Evolutionary conservation across 2,888 invertebrate genomes (phyloP), one percentile per base, ranked within the genome.

Genomic region (Brassicogethes aeneus): DNA sequence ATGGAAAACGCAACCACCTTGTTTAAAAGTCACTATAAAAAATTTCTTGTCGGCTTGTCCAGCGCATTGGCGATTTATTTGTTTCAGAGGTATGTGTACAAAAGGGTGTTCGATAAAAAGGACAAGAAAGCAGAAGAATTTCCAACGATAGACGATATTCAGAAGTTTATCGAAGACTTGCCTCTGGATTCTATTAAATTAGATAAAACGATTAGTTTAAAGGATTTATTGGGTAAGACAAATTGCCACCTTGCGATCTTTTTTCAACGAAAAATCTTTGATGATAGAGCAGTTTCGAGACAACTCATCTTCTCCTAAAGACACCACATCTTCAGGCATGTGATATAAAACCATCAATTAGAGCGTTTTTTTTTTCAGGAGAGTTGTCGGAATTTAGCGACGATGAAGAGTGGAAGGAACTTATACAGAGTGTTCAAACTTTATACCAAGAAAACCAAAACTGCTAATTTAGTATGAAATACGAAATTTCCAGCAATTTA

Each of bases 371-470:
- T 23, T 10, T 32, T 32, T 32, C 14, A 32, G 32, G 8, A 5
- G 62, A 61, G 39, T 44, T 61, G 36, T 53, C 55, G 12, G 60
- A 60, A 38, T 55, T 59, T 29, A 59, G 56, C 42, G 60, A 60
- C 12, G 58, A 60, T 39, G 60, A 61, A 30, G 60, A 61, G 15
- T 62, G 61, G 61, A 60, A 56, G 42, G 57, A 57, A 33, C 43
- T 62, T 17, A 60, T 62, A 16, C 54, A 53, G 13, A 60, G 57
- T 41, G 56, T 60, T n/a, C 56, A 59, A 34, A 51, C 47, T 13
- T 48, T 60, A 41, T 59, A 58, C 42, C 43, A 55, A 29, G 52
- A 46, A 34, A 37, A 32, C 12, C 7, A 23, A 23, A n/a, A n/a
- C n/a, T n/a, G n/a, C n/a, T n/a, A n/a, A n/a, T n/a, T n/a, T n/a